Evolutionary conservation across 2,113 vertebrate species (phyloP), one percentile per base, ranked within the genome.

Genomic region (Nesogale talazaci): DNA sequence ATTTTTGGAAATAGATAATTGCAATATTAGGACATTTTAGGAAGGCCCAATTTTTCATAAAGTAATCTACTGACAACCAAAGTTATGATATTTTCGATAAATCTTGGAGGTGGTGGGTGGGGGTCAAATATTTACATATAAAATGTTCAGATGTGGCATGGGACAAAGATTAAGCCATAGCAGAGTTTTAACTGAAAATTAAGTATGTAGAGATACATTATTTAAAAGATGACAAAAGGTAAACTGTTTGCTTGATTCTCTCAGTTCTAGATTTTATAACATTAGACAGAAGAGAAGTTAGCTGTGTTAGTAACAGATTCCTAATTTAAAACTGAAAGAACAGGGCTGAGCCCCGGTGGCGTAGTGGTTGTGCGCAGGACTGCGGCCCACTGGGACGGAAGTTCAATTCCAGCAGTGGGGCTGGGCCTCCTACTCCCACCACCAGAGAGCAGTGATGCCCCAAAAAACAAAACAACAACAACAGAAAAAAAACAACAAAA

Each of bases 1-100:
- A 59, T 93, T 65, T 93, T 89, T 82, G 38, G 57, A 95, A 94
- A 91, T 2, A 31, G 40, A 90, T 8, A 46, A 8, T 34, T 91
- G 29, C 42, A 46, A 46, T 46, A 46, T 46, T 46, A 46, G 42
- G 42, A 10, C 42, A 46, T 46, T 46, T 46, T 46, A 46, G 42
- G 42, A 46, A 46, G 42, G 42, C 42, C 42, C 42, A 46, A 46
- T 12, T 52, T 52, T 52, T 52, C 46, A 14, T 61, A 61, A 61
- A 61, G 22, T 61, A 61, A 85, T 40, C 2, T 34, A 87, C 23
- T 31, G 76, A 69, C 4, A 87, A 12, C 46, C 42, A 52, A 52
- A 52, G 74, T 94, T 88, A 91, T 34, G 25, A 94, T 15, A 76
- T 2, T 70, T 70, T 34, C 42, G 16, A 74, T n/a, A 27, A 88